These are phyloP conservation scores for Helogale parvula DNA, from an alignment of 2,113 vertebrate genomes.

Conservation along the genomic window DNA sequence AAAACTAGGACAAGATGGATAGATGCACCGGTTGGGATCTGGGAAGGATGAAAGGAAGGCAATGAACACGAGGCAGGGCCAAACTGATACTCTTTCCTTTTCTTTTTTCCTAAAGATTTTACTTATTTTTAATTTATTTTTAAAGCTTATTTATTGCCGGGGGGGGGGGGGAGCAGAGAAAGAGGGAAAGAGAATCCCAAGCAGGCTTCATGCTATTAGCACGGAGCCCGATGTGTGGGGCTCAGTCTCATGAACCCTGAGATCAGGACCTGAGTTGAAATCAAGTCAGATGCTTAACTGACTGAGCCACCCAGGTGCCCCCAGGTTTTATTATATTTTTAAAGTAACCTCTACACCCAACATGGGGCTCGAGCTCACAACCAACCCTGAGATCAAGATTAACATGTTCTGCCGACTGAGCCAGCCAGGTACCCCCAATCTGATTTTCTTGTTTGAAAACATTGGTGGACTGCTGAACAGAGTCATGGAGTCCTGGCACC, in stretches of 20 bases:
- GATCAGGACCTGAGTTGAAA: too few relatives aligned
- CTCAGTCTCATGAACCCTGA: too few relatives aligned
- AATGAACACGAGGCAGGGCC: background rate
- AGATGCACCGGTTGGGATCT: background rate
- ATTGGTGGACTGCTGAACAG: too few relatives aligned
- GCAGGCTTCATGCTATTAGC: too few relatives aligned
- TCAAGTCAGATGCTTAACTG: too few relatives aligned
- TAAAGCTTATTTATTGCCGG: too few relatives aligned
- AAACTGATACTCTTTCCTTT: background rate
- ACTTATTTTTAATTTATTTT: background rate
- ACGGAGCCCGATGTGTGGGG: too few relatives aligned
- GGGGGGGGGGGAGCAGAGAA: too few relatives aligned
- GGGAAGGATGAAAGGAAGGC: background rate
- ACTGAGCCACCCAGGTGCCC: too few relatives aligned
- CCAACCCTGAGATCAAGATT: background rate
- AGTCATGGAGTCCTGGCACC: background rate
- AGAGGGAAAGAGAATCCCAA: too few relatives aligned
- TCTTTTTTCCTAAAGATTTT: background rate
- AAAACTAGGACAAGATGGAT: background rate
- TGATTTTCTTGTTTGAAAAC: background rate
- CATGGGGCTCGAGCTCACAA: background rate
- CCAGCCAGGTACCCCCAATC: background rate
- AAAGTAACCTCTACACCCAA: background rate
- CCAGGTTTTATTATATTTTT: background rate
- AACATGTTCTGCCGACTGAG: background rate